Conservation (phyloP, 2,888 invertebrate genomes). For the Baccha elongata region DNA sequence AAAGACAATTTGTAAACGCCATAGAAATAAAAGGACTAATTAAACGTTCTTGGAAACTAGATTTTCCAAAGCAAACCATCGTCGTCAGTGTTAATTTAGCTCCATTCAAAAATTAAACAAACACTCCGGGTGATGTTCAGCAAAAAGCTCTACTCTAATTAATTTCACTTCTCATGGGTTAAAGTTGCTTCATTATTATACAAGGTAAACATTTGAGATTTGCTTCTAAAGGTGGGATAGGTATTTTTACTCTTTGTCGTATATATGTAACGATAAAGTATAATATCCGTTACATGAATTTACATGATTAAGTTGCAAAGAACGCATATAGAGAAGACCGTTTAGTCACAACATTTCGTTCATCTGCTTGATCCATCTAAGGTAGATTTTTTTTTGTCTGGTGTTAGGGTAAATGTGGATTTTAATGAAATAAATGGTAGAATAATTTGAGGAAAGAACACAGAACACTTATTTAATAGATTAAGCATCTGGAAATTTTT, state of each 20-base stretch:
- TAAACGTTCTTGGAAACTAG: not conserved
- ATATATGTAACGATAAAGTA: not conserved
- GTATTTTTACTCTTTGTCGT: no score
- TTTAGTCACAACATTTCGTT: not conserved
- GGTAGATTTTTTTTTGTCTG: not conserved
- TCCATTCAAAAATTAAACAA: constrained; percentile 11
- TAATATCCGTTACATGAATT: not conserved
- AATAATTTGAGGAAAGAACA: no score
- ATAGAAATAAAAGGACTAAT: not conserved
- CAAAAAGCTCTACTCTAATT: constrained; percentile 11
- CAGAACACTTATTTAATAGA: no score
- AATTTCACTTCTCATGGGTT: constrained; percentile 2
- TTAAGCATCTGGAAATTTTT: no score
- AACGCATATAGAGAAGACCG: not conserved
- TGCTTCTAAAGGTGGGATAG: not conserved
- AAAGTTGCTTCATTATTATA: constrained; percentile 48
- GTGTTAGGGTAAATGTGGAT: not conserved
- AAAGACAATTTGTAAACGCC: no score
- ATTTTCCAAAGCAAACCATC: not conserved
- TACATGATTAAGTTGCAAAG: not conserved
- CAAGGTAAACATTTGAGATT: constrained; percentile 45
- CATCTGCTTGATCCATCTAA: not conserved
- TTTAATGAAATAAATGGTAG: not conserved
- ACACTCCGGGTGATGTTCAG: constrained; percentile 3
- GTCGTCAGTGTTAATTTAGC: no score